Evolutionary conservation across 2,888 invertebrate genomes (phyloP).

Genomic region (Amaurobius ferox): DNA sequence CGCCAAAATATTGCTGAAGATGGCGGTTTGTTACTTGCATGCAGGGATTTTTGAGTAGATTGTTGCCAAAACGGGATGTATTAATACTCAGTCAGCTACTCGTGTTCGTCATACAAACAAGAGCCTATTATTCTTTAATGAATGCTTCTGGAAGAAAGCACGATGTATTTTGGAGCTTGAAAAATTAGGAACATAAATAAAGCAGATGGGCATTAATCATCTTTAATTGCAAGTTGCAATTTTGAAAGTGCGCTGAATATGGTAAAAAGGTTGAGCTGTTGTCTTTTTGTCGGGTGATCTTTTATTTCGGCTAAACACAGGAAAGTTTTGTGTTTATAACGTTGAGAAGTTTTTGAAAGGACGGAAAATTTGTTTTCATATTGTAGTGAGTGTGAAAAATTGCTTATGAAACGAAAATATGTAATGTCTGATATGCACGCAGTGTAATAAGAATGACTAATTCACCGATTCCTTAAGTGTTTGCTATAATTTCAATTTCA

Average conservation of each 20-base stretch:
- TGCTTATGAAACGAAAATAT: no score
- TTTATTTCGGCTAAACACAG: background rate
- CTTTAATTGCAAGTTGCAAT: background rate
- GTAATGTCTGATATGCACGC: no score
- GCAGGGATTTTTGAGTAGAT: background rate
- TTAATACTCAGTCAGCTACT: background rate
- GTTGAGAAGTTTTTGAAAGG: no score
- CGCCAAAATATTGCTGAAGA: slow-evolving; percentile 6
- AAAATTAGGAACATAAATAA: background rate
- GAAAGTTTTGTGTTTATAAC: no score
- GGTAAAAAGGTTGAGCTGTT: background rate
- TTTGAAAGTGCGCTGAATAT: background rate
- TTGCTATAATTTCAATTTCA: no score
- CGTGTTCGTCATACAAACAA: slow-evolving; percentile 3
- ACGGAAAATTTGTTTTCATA: no score
- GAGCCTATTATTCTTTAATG: background rate
- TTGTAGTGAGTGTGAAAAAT: no score
- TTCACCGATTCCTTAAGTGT: no score
- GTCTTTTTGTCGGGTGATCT: background rate
- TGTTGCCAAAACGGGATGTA: background rate
- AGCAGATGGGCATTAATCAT: background rate
- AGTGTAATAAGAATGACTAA: no score
- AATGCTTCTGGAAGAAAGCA: background rate
- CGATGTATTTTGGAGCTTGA: background rate
- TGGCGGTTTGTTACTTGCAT: background rate